These are phyloP conservation scores for Myotis pilosus DNA, from an alignment of 2,797 vertebrate species.

Conservation along the genomic window DNA sequence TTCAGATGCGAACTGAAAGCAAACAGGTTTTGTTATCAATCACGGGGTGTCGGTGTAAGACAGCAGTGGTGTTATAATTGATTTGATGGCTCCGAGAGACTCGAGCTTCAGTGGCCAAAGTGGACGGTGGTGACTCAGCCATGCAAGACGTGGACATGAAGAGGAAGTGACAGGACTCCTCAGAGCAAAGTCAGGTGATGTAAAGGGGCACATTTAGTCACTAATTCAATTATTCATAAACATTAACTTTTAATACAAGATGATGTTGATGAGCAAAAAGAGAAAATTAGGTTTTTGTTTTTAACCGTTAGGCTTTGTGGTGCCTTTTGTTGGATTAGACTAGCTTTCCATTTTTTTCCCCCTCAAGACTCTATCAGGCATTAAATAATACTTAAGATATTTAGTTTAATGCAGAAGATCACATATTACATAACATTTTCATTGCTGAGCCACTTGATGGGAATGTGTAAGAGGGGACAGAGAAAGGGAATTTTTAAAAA, in stretches of 20 bases:
- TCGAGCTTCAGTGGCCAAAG: slow-evolving; percentile 80
- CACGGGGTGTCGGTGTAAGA: slow-evolving; percentile 84
- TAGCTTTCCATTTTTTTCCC: background rate
- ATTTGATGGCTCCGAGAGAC: slow-evolving; percentile 84
- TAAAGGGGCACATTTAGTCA: slow-evolving; percentile 72
- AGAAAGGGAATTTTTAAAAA: background rate
- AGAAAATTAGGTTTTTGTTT: slow-evolving; percentile 62
- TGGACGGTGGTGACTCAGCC: slow-evolving; percentile 76
- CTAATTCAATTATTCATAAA: slow-evolving; percentile 77
- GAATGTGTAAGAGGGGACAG: background rate
- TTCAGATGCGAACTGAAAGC: slow-evolving; percentile 90
- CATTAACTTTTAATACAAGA: slow-evolving; percentile 69
- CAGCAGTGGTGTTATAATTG: slow-evolving; percentile 84
- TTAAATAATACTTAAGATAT: slow-evolving; percentile 36
- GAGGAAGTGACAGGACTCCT: slow-evolving; percentile 83
- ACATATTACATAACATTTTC: background rate
- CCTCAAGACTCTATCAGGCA: slow-evolving; percentile 60
- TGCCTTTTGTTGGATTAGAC: slow-evolving; percentile 60
- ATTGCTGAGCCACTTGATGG: background rate
- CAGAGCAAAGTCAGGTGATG: slow-evolving; percentile 76
- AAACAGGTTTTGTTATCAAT: slow-evolving; percentile 95
- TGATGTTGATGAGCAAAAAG: slow-evolving; percentile 63
- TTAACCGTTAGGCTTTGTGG: slow-evolving; percentile 42
- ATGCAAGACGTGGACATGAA: slow-evolving; percentile 83
- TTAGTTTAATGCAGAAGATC: background rate